Conservation (phyloP, 2,113 vertebrate genomes). For the Strigops habroptila region DNA sequence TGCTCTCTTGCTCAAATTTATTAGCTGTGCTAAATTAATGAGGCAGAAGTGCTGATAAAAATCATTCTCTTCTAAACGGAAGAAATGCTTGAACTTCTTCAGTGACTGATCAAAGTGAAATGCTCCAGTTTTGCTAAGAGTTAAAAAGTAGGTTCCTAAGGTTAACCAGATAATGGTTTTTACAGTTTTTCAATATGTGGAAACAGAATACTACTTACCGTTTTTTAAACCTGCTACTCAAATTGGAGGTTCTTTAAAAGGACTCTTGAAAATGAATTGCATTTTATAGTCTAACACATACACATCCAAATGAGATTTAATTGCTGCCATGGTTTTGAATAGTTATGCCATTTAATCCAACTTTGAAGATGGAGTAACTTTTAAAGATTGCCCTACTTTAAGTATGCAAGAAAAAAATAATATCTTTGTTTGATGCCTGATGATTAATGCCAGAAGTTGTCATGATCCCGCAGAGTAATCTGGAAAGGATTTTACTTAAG, state of each 20-base stretch:
- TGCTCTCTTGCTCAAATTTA: background rate
- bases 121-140: background rate
- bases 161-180: background rate
- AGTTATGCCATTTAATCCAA: background rate
- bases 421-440: slow-evolving; percentile 2
- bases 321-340: background rate
- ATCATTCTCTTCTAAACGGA: background rate
- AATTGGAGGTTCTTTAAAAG: background rate
- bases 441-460: slow-evolving; percentile 38
- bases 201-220: background rate
- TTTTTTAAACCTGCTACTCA: background rate
- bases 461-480: slow-evolving; percentile 35
- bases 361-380: slow-evolving; percentile 21
- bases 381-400: slow-evolving; percentile 30
- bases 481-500: slow-evolving; percentile 51
- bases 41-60: slow-evolving; percentile 16
- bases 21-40: background rate
- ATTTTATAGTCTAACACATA: background rate
- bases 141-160: background rate
- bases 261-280: background rate
- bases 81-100: background rate
- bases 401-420: background rate
- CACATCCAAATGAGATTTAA: background rate
- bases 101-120: slow-evolving; percentile 7
- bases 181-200: background rate